phyloP scores from a whole-genome alignment of 2,113 vertebrate species.

The Chroicocephalus ridibundus region DNA sequence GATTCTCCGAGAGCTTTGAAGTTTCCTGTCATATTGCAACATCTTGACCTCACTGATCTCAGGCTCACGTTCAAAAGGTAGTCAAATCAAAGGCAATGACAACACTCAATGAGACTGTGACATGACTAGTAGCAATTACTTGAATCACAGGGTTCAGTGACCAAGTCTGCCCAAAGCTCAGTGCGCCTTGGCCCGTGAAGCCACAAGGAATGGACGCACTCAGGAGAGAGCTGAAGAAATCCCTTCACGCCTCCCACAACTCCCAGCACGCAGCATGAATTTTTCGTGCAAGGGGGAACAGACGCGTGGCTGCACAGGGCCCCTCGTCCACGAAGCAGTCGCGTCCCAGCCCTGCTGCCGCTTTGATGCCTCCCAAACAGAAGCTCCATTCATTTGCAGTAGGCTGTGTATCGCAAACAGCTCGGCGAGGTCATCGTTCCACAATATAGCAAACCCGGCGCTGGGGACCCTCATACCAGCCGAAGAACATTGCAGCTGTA shows the following conservation, averaged over 20 bases:
- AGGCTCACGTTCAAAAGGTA: neutral
- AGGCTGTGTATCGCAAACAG: neutral
- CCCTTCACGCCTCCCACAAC: neutral
- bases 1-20: neutral
- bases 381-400: neutral
- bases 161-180: neutral
- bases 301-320: neutral
- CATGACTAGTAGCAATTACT: neutral
- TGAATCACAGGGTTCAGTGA: neutral
- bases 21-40: neutral
- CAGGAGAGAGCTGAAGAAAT: neutral
- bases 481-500: neutral
- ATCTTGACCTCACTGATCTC: neutral
- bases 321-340: neutral
- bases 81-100: neutral
- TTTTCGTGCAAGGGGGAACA: neutral
- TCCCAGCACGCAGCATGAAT: neutral
- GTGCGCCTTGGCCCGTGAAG: neutral
- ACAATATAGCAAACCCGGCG: rapidly evolving
- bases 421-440: neutral
- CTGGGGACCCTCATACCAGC: neutral
- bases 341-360: neutral
- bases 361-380: neutral
- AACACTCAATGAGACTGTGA: neutral
- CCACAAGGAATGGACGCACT: neutral